phyloP scores from a whole-genome alignment of 2,797 vertebrate species.

The Cygnus olor region DNA sequence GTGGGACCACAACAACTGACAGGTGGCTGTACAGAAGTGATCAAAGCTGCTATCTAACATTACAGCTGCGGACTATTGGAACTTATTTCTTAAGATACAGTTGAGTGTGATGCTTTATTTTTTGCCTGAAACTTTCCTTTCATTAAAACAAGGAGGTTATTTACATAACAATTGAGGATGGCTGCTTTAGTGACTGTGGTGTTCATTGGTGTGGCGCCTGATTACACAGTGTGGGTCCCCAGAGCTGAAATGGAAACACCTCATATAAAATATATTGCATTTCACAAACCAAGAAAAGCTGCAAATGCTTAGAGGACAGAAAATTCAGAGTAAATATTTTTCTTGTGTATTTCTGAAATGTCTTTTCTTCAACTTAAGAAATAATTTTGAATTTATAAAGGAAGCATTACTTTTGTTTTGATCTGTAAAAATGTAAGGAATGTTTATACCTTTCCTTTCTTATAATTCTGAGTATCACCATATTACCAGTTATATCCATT shows the following conservation, averaged over 20 bases:
- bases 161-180: neutral
- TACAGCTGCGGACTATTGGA: neutral
- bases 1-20: neutral
- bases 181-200: neutral
- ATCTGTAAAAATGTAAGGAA: neutral
- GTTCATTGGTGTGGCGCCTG: neutral
- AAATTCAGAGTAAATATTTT: neutral
- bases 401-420: neutral
- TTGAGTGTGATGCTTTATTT: neutral
- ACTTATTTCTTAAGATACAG: neutral
- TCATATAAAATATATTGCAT: neutral
- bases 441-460: neutral
- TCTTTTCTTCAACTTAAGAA: neutral
- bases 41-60: neutral
- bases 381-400: neutral
- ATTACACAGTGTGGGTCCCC: neutral
- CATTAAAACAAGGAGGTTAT: neutral
- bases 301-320: neutral
- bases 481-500: neutral
- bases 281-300: neutral
- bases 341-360: neutral
- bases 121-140: neutral
- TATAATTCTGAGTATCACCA: neutral
- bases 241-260: neutral
- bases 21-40: neutral